Conservation (phyloP, 2,888 invertebrate genomes). For the Tetrapedia diversipes region DNA sequence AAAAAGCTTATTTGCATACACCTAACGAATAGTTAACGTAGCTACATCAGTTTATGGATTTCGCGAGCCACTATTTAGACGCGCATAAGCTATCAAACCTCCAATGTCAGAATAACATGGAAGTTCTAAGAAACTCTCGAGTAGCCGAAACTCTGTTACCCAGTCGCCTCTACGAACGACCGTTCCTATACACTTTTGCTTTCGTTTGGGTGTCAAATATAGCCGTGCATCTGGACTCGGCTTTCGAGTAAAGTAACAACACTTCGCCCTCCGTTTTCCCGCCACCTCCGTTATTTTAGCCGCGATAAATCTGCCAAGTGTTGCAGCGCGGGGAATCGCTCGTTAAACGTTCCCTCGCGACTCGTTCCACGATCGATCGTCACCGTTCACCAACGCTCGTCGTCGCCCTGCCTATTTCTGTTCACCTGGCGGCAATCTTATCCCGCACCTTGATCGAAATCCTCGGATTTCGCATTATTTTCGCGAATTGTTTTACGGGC, state of each 20-base stretch:
- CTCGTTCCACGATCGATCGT: constrained; percentile 44
- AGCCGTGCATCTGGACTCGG: constrained; percentile 31
- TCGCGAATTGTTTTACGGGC: constrained; percentile 38
- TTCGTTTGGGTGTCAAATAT: constrained; percentile 36
- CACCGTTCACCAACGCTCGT: too few relatives aligned
- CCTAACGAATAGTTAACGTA: too few relatives aligned
- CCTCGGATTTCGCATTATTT: constrained; percentile 43
- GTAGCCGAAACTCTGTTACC: constrained; percentile 2
- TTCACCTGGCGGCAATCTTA: not conserved
- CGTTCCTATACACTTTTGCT: constrained; percentile 3
- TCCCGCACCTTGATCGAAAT: not conserved
- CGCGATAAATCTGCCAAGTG: constrained; percentile 48
- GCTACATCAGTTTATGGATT: too few relatives aligned
- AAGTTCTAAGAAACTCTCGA: not conserved
- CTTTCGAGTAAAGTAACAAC: constrained; percentile 27
- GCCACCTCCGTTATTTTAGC: constrained; percentile 53
- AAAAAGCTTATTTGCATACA: too few relatives aligned
- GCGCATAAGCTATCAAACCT: too few relatives aligned
- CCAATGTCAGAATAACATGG: not conserved
- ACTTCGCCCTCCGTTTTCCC: constrained; percentile 6
- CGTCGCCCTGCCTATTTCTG: constrained; percentile 40
- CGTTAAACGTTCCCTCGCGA: constrained; percentile 7
- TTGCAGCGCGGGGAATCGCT: constrained; percentile 26
- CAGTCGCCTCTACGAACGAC: constrained; percentile 3
- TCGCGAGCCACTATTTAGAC: too few relatives aligned